These are phyloP conservation scores for Apocheima hispidaria DNA, from an alignment of 2,888 invertebrate species.

Conservation along the genomic window DNA sequence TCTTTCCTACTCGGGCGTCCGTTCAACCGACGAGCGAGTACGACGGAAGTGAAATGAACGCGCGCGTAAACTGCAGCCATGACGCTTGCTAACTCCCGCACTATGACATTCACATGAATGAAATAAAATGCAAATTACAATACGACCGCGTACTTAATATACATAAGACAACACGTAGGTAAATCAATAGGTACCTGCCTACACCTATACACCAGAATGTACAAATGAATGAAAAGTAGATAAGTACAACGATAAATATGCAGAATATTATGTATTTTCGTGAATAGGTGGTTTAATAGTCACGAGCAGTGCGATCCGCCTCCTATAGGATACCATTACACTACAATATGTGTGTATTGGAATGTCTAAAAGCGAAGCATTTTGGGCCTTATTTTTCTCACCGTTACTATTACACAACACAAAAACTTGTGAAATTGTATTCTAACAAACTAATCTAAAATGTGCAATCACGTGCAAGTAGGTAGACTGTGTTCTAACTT, in stretches of 20 bases:
- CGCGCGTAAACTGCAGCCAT: conserved; percentile 77
- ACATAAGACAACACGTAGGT: conserved; percentile 20
- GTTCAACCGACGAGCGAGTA: conserved; percentile 70
- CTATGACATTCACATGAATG: conserved; percentile 47
- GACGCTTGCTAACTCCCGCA: conserved; percentile 49
- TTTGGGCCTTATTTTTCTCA: too few species aligned
- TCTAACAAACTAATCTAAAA: too few species aligned
- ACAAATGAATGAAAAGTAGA: conserved; percentile 1
- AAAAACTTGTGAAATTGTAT: too few species aligned
- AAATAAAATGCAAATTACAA: conserved; percentile 45
- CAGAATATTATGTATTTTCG: neutral
- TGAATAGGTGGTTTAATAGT: too few species aligned
- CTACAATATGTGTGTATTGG: too few species aligned
- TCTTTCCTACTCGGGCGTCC: conserved; percentile 78
- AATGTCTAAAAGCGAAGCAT: too few species aligned
- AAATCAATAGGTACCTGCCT: neutral
- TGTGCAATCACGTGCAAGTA: too few species aligned
- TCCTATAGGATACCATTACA: too few species aligned
- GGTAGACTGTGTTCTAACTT: neutral
- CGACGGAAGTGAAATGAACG: conserved; percentile 83
- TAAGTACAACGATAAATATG: neutral
- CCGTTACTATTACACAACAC: too few species aligned
- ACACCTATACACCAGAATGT: neutral
- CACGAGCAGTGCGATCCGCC: too few species aligned
- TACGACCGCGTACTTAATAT: conserved; percentile 21